Percentiles rank a stretch among this genome's conserved stretches.
Evolutionary conservation across 2,797 vertebrate species (phyloP).

Genomic region (Antennarius maculatus): DNA sequence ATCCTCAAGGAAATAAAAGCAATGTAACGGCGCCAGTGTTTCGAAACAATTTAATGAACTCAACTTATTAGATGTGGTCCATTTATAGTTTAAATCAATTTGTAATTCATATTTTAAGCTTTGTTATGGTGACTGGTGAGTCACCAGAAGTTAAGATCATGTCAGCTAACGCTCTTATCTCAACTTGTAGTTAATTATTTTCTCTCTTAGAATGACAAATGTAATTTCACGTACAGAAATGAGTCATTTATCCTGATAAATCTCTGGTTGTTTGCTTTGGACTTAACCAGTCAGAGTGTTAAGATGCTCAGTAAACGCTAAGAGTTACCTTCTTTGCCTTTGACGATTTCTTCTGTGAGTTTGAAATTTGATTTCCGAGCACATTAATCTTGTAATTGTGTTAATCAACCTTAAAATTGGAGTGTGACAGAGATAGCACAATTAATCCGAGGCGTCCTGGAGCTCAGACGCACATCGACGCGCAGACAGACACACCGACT

Average conservation of each 20-base stretch:
- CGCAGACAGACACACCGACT: constrained; percentile 21
- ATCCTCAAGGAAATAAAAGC: constrained; percentile 81
- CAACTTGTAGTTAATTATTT: constrained; percentile 6
- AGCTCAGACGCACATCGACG: constrained; percentile 30
- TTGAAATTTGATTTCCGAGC: constrained; percentile 55
- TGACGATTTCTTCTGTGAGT: constrained; percentile 31
- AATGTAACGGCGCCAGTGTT: constrained; percentile 40
- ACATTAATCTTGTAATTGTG: constrained; percentile 60
- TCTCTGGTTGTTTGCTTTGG: constrained; percentile 31
- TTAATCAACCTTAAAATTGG: constrained; percentile 59
- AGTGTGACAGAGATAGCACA: constrained; percentile 45
- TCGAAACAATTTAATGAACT: too few species aligned
- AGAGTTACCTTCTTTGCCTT: not conserved
- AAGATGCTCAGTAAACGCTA: constrained; percentile 15
- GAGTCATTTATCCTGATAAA: constrained; percentile 23
- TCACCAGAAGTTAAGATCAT: constrained; percentile 5
- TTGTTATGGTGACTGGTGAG: too few species aligned
- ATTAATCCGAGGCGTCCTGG: constrained; percentile 37
- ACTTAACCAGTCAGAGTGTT: constrained; percentile 3
- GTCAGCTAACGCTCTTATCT: not conserved
- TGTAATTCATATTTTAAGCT: too few species aligned
- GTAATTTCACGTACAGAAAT: constrained; percentile 13
- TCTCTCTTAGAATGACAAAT: constrained; percentile 11
- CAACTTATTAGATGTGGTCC: too few species aligned
- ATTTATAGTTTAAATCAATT: too few species aligned